These are phyloP conservation scores for Amphiprion percula DNA, from an alignment of 2,113 vertebrate genomes.

Conservation along the genomic window DNA sequence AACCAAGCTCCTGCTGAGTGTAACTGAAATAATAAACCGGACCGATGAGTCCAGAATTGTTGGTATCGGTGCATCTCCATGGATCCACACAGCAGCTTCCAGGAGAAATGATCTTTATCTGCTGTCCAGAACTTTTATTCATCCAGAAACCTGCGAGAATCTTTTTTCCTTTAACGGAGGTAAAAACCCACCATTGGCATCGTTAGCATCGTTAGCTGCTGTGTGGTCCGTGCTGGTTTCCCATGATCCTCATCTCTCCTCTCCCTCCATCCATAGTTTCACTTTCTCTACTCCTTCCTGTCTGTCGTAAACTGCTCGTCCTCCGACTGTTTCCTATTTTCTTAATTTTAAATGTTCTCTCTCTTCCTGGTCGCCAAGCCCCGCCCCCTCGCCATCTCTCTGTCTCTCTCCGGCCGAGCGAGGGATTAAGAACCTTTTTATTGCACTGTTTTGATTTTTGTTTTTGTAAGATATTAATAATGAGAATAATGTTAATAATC, in stretches of 20 bases:
- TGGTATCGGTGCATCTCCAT: conserved; percentile 32
- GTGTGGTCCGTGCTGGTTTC: conserved; percentile 14
- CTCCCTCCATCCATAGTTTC: conserved; percentile 13
- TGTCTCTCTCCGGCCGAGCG: conserved; percentile 44
- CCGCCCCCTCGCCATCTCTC: conserved; percentile 26
- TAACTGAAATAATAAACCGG: too few relatives aligned
- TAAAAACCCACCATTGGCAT: background rate
- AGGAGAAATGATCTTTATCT: too few relatives aligned
- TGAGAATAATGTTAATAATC: conserved; percentile 79
- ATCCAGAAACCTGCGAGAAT: background rate
- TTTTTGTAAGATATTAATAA: conserved; percentile 83
- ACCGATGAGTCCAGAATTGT: background rate
- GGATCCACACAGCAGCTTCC: conserved; percentile 6
- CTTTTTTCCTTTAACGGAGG: background rate
- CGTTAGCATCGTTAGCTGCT: conserved; percentile 11
- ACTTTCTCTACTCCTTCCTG: background rate
- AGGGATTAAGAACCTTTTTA: conserved; percentile 73
- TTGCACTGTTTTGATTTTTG: conserved; percentile 83
- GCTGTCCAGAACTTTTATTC: background rate
- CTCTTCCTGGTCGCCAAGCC: conserved; percentile 13
- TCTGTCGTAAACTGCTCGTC: conserved; percentile 43
- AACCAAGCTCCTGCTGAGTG: too few relatives aligned
- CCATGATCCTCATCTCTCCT: conserved; percentile 38
- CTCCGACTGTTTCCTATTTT: conserved; percentile 22
- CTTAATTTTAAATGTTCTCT: conserved; percentile 46